Evolutionary conservation across 2,888 invertebrate species (phyloP).

Genomic region (Epinotia demarniana): DNA sequence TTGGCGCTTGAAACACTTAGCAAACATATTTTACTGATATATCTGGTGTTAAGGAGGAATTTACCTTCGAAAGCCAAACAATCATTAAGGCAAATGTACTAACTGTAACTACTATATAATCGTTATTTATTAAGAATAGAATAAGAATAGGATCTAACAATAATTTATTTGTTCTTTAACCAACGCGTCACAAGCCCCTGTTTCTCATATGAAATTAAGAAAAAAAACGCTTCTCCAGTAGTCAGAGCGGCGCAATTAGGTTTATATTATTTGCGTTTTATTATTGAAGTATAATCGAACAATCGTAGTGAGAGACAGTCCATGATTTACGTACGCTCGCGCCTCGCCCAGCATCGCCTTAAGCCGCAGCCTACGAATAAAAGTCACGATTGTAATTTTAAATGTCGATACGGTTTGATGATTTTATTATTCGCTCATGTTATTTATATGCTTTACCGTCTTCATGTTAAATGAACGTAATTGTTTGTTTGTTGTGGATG

Average conservation of each 20-base stretch:
- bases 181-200: slow-evolving; percentile 10
- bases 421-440: slow-evolving; percentile 66
- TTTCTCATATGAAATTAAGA: slow-evolving; percentile 50
- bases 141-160: too few relatives aligned
- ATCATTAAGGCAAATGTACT: too few relatives aligned
- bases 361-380: slow-evolving; percentile 78
- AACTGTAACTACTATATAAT: too few relatives aligned
- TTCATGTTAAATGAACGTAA: slow-evolving; percentile 40
- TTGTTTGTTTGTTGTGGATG: slow-evolving; percentile 42
- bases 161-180: not conserved
- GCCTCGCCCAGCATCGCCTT: slow-evolving; percentile 79
- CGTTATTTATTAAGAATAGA: too few relatives aligned
- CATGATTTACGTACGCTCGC: slow-evolving; percentile 80
- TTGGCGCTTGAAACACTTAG: not conserved
- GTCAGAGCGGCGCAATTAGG: slow-evolving; percentile 69
- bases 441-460: slow-evolving; percentile 41
- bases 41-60: not conserved
- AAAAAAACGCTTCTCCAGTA: slow-evolving; percentile 49
- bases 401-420: slow-evolving; percentile 75
- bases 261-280: slow-evolving; percentile 69
- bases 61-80: not conserved
- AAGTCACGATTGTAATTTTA: slow-evolving; percentile 84
- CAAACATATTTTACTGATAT: not conserved
- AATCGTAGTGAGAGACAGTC: slow-evolving; percentile 72
- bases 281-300: slow-evolving; percentile 74